Base-by-base conservation (phyloP, 2,797 vertebrate species). In the Danionella dracula region DNA sequence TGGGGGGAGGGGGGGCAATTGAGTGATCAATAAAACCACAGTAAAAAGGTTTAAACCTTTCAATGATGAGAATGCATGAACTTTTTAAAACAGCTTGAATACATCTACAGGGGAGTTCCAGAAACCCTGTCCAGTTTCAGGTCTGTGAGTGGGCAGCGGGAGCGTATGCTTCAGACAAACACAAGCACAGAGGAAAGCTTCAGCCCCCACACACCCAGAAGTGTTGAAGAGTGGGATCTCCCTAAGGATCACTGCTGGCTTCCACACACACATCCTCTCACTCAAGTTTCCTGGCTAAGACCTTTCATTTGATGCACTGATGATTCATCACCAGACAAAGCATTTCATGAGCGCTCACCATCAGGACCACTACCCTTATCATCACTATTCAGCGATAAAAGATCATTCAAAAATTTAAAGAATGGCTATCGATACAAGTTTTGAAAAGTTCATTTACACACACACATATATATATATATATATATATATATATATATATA, bases 191-290 rank as follows among this genome's bases (percentile, higher is more conserved):
- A 27, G 53, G 66, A 45, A 60, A 72, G 51, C 65, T 62, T 58
- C 54, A 48, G 21, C 75, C 53, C 70, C 49, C 70, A 62, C 51
- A 51, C 58, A 56, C 44, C 53, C 27, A 46, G 27, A 20, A 66
- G 57, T 32, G 46, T 69, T 54, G 48, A 68, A 61, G 65, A 68
- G 71, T 71, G 61, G 69, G 60, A 74, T 76, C 67, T 73, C 67
- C 70, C 67, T 70, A 56, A 60, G 66, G 70, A 56, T 62, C 53
- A 21, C 55, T 45, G 38, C 29, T 34, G 48, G 37, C 41, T 61
- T 64, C 19, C 44, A 42, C 21, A 21, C 31, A 50, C 35, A 46
- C 10, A 27, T 17, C 42, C 53, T 10, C 15, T 8, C 13, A 20
- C 16, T 11, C 23, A 42, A 7, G 32, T n/a, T n/a, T n/a, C n/a